Percentiles rank a stretch among this genome's conserved stretches.
These are phyloP conservation scores for Phymorhynchus buccinoides DNA, from an alignment of 1,140 invertebrate genomes.

Conservation along the genomic window DNA sequence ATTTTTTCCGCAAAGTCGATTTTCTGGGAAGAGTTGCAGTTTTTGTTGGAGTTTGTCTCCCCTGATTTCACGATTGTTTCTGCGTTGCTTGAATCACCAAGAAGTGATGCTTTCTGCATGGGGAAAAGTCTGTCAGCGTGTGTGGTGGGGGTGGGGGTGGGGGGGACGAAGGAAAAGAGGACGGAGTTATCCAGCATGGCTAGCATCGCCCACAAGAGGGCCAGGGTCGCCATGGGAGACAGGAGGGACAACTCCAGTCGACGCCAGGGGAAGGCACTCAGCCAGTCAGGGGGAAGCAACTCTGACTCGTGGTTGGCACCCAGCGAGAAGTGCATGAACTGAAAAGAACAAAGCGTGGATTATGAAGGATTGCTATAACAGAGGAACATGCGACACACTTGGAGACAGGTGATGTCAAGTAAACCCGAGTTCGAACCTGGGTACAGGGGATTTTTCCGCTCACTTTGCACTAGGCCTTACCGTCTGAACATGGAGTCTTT, in stretches of 20 bases:
- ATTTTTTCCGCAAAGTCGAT: background rate
- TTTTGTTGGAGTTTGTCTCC: background rate
- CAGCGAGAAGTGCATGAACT: background rate
- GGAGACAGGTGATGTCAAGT: too few relatives aligned
- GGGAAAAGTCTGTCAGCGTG: background rate
- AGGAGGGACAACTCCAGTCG: background rate
- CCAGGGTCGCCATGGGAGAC: conserved; percentile 45
- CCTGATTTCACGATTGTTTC: too few relatives aligned
- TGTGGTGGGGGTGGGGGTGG: conserved; percentile 11
- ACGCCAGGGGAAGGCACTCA: background rate
- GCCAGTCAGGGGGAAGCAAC: conserved; percentile 15
- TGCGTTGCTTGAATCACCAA: conserved; percentile 34
- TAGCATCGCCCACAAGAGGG: conserved; percentile 53
- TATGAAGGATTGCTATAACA: too few relatives aligned
- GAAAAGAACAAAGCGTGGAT: too few relatives aligned
- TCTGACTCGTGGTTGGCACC: background rate
- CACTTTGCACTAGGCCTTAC: too few relatives aligned
- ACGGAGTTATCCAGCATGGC: conserved; percentile 50
- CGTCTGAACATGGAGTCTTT: too few relatives aligned
- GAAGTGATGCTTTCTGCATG: conserved; percentile 43
- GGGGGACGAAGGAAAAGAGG: too few relatives aligned
- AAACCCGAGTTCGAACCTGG: too few relatives aligned
- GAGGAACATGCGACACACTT: too few relatives aligned
- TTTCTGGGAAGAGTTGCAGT: background rate
- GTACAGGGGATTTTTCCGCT: too few relatives aligned